These are phyloP conservation scores for Agonopterix subpropinquella DNA, from an alignment of 2,888 invertebrate genomes.

Conservation along the genomic window DNA sequence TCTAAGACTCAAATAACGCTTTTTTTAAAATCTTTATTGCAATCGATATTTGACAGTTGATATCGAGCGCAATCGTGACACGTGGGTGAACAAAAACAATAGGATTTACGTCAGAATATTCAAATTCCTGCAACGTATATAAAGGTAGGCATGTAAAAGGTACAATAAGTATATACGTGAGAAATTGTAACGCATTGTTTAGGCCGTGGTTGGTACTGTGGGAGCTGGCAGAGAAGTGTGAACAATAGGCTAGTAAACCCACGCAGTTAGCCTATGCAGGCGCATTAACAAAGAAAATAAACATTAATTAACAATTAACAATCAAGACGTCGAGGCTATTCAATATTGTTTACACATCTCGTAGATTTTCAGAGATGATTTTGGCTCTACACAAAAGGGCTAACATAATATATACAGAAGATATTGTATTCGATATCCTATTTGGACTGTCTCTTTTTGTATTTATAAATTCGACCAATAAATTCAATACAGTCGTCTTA, in stretches of 20 bases:
- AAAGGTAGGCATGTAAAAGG: conserved; percentile 9
- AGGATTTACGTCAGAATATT: conserved; percentile 33
- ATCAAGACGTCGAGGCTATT: conserved; percentile 6
- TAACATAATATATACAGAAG: no score
- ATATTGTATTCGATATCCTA: no score
- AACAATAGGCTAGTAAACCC: conserved; percentile 13
- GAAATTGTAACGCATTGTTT: conserved; percentile 49
- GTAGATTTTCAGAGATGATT: neutral
- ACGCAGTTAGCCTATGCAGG: conserved; percentile 8
- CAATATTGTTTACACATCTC: conserved; percentile 1
- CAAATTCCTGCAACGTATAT: conserved; percentile 25
- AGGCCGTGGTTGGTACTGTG: conserved; percentile 21
- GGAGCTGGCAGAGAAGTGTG: conserved; percentile 19
- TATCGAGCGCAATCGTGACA: conserved; percentile 24
- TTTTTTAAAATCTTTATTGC: conserved; percentile 3
- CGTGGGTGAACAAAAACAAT: conserved; percentile 42
- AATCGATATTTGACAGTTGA: conserved; percentile 16
- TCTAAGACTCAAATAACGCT: no score
- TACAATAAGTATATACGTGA: conserved; percentile 30
- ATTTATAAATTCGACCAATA: no score
- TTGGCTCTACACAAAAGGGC: neutral
- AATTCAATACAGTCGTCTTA: no score
- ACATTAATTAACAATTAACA: conserved; percentile 14
- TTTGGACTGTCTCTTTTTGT: no score
- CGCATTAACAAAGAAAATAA: conserved; percentile 15